phyloP scores from a whole-genome alignment of 2,797 vertebrate species.

The Bradypodion pumilum region DNA sequence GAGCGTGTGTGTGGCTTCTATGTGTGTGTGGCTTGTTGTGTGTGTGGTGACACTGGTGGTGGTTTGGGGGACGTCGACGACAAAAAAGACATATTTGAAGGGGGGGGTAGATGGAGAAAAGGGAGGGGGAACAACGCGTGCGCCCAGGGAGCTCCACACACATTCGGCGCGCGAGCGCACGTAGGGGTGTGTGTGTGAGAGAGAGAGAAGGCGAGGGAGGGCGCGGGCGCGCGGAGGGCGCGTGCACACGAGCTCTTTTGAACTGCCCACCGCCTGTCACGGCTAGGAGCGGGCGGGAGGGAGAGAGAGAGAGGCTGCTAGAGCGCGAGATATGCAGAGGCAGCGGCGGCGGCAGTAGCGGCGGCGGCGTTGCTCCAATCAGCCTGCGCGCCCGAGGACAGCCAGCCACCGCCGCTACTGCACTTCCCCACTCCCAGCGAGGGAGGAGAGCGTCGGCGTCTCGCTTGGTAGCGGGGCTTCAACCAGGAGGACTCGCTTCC shows the following conservation, averaged over 20 bases:
- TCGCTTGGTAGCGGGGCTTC: slow-evolving; percentile 50
- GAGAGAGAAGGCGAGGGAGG: too few relatives aligned
- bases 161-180: too few relatives aligned
- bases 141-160: too few relatives aligned
- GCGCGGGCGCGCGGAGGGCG: slow-evolving; percentile 41
- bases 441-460: slow-evolving; percentile 58
- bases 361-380: slow-evolving; percentile 78
- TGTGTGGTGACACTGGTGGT: too few relatives aligned
- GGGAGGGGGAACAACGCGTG: too few relatives aligned
- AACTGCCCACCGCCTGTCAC: slow-evolving; percentile 69
- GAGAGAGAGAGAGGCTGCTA: slow-evolving; percentile 45
- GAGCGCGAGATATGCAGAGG: slow-evolving; percentile 77
- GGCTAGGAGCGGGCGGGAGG: slow-evolving; percentile 43
- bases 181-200: background rate
- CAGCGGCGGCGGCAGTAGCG: slow-evolving; percentile 71
- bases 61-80: too few relatives aligned
- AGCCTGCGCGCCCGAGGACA: slow-evolving; percentile 68
- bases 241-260: too few relatives aligned
- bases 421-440: slow-evolving; percentile 74
- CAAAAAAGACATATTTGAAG: too few relatives aligned
- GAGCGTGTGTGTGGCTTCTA: too few relatives aligned
- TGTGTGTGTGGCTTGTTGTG: too few relatives aligned
- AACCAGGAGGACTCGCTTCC: slow-evolving; percentile 62
- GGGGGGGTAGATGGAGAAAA: too few relatives aligned
- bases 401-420: slow-evolving; percentile 41